Percentiles rank a stretch among this genome's conserved stretches.
phyloP scores from a whole-genome alignment of 2,797 vertebrate genomes.

The Myotis myotis region DNA sequence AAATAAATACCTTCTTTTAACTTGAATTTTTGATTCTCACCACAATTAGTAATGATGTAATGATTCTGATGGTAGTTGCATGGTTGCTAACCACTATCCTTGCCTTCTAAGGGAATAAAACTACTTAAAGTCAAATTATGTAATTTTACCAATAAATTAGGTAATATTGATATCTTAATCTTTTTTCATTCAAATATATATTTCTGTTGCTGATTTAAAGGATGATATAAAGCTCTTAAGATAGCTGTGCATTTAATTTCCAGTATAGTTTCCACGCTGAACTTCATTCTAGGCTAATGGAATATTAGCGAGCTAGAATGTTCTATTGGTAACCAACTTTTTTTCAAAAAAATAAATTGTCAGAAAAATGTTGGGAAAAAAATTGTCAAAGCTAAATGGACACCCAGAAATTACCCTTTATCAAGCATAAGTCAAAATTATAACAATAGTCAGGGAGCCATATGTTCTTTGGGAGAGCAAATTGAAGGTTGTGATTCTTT shows the following conservation, averaged over 20 bases:
- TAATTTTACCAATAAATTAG: background rate
- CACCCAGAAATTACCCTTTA: conserved; percentile 61
- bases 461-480: conserved; percentile 67
- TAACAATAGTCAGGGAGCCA: conserved; percentile 61
- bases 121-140: background rate
- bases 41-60: background rate
- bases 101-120: background rate
- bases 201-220: background rate
- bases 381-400: conserved; percentile 70
- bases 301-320: conserved; percentile 12
- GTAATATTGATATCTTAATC: background rate
- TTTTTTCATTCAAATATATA: background rate
- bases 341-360: conserved; percentile 13
- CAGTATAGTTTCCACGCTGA: conserved; percentile 36
- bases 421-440: conserved; percentile 12
- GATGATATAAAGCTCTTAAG: background rate
- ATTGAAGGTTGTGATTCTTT: conserved; percentile 71
- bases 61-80: background rate
- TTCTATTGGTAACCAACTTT: conserved; percentile 57
- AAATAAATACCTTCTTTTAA: background rate
- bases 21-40: background rate
- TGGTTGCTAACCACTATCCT: background rate
- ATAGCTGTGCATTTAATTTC: background rate
- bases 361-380: background rate
- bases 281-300: background rate